Conservation (phyloP, 2,888 invertebrate species). For the Heliconius sara region DNA sequence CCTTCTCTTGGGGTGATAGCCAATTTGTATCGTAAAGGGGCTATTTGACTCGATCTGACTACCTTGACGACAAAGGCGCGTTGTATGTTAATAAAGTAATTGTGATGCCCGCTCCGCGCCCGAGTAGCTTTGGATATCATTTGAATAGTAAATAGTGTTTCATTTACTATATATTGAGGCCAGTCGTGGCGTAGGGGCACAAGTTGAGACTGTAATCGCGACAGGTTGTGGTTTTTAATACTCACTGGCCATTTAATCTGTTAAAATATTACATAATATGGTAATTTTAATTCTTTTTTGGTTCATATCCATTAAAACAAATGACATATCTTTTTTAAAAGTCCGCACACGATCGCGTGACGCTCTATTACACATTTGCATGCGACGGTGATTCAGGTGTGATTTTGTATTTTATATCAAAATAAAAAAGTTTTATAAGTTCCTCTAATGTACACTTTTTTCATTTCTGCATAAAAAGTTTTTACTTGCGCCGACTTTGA, state of each 20-base stretch:
- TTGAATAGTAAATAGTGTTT: conserved; percentile 1
- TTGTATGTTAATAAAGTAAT: conserved; percentile 30
- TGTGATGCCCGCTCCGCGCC: conserved; percentile 1
- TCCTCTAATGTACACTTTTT: not conserved
- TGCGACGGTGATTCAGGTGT: conserved; percentile 16
- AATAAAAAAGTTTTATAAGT: not conserved
- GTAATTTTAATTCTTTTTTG: not conserved
- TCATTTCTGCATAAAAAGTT: not conserved
- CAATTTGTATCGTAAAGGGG: conserved; percentile 46
- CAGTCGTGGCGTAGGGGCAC: no score
- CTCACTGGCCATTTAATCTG: not conserved
- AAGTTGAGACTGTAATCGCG: no score
- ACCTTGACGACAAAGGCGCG: conserved; percentile 26
- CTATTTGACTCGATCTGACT: conserved; percentile 37
- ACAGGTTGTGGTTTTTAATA: not conserved
- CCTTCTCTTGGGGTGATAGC: conserved; percentile 37
- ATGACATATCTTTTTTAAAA: conserved; percentile 1
- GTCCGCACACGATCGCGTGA: not conserved
- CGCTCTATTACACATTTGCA: conserved; percentile 14
- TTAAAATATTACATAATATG: not conserved
- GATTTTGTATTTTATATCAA: conserved; percentile 1
- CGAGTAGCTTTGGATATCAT: not conserved
- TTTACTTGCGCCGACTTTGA: not conserved
- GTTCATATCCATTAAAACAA: conserved; percentile 11
- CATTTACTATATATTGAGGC: not conserved